Evolutionary conservation across 2,888 invertebrate species (phyloP).

Genomic region (Idaea dimidiata): DNA sequence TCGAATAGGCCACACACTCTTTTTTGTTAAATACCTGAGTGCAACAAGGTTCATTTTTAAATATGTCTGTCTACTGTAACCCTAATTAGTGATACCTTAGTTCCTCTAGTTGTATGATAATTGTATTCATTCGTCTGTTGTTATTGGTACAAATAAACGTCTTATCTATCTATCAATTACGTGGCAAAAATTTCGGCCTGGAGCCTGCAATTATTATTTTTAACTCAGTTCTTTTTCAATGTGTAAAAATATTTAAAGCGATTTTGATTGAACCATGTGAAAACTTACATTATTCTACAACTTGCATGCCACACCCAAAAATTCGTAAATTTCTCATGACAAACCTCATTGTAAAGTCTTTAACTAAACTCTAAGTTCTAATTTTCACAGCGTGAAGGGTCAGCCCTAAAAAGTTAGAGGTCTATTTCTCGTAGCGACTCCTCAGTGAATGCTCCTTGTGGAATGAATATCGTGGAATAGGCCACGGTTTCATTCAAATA

Average conservation of each 20-base stretch:
- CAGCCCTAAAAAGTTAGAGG: slow-evolving; percentile 32
- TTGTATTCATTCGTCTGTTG: no score
- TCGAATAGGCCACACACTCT: no score
- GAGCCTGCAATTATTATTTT: no score
- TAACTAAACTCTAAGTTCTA: slow-evolving; percentile 32
- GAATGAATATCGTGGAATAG: slow-evolving; percentile 11
- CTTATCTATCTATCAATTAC: no score
- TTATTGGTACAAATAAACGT: no score
- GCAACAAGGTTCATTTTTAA: no score
- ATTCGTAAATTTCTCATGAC: slow-evolving; percentile 48
- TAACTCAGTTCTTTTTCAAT: neutral
- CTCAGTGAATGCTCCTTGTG: slow-evolving; percentile 9
- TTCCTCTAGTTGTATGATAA: no score
- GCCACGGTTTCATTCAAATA: slow-evolving; percentile 16
- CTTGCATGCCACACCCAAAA: slow-evolving; percentile 22
- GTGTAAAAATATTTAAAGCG: neutral
- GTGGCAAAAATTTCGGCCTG: no score
- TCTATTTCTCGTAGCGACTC: slow-evolving; percentile 2
- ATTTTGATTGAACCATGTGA: neutral
- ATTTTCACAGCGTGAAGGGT: slow-evolving; percentile 59
- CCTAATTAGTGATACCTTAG: no score
- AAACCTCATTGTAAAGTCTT: slow-evolving; percentile 35
- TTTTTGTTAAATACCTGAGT: no score
- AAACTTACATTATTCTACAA: slow-evolving; percentile 14
- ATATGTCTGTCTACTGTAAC: no score